Evolutionary conservation across 2,797 vertebrate species (phyloP).

Genomic region (Coendou prehensilis): DNA sequence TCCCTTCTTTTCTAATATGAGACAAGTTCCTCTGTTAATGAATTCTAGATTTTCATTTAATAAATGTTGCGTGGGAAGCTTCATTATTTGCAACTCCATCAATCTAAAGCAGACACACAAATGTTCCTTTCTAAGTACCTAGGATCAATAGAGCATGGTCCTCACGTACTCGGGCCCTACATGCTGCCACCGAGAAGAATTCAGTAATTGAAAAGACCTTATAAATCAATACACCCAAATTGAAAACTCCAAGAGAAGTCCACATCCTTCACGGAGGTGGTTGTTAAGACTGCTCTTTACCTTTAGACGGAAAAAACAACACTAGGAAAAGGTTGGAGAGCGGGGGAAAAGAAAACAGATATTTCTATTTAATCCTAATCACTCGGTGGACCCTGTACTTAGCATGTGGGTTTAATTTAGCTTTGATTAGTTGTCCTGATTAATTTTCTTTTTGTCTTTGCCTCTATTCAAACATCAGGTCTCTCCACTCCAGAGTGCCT

Average conservation of each 20-base stretch:
- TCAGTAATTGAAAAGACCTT: constrained; percentile 86
- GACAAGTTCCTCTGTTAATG: constrained; percentile 71
- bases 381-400: neutral
- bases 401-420: neutral
- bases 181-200: constrained; percentile 80
- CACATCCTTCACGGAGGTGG: constrained; percentile 74
- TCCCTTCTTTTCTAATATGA: constrained; percentile 54
- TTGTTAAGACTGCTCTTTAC: constrained; percentile 69
- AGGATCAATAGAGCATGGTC: constrained; percentile 74
- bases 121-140: constrained; percentile 72
- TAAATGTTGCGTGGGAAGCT: constrained; percentile 77
- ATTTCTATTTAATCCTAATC: constrained; percentile 63
- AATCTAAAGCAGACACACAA: constrained; percentile 56
- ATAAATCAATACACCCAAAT: constrained; percentile 88
- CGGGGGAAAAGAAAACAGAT: neutral
- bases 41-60: constrained; percentile 85
- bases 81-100: constrained; percentile 74
- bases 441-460: neutral
- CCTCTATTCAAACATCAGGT: neutral
- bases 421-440: constrained; percentile 25
- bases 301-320: constrained; percentile 13
- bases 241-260: constrained; percentile 83
- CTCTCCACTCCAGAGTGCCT: neutral
- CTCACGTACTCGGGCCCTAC: constrained; percentile 74
- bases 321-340: neutral